These are phyloP conservation scores for Lethenteron reissneri DNA, from an alignment of 2,113 vertebrate genomes.

Conservation along the genomic window DNA sequence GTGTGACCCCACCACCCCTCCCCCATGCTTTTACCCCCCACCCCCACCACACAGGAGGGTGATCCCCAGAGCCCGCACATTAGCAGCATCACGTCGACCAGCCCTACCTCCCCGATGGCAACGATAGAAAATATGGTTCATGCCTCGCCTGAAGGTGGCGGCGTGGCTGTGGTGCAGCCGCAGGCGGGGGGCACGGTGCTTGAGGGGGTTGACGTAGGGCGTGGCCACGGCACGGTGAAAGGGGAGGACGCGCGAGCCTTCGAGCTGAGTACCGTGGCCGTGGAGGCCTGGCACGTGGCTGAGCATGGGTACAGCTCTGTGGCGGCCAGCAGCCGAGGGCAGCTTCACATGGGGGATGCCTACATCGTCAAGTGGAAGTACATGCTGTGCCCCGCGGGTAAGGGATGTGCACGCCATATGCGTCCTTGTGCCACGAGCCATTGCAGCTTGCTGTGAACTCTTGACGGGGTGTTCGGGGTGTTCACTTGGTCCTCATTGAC, in stretches of 20 bases:
- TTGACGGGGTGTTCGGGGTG: background rate
- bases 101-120: background rate
- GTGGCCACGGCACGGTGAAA: conserved; percentile 19
- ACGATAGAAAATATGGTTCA: background rate
- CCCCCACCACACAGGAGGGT: too few species aligned
- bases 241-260: conserved; percentile 17
- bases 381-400: conserved; percentile 16
- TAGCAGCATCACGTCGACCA: background rate
- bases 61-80: too few species aligned
- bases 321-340: conserved; percentile 20
- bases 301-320: conserved; percentile 21
- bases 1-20: too few species aligned
- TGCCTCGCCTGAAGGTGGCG: background rate
- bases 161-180: background rate
- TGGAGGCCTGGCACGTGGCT: conserved; percentile 29
- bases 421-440: background rate
- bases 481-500: background rate
- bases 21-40: too few species aligned
- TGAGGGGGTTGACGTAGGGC: conserved; percentile 21
- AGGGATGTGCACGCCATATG: conserved; percentile 8
- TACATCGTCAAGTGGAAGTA: conserved; percentile 32
- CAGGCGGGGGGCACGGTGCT: conserved; percentile 15
- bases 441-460: background rate
- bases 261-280: conserved; percentile 17
- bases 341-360: conserved; percentile 29